Conservation (phyloP, 2,888 invertebrate species). For the Pristionchus entomophagus region DNA sequence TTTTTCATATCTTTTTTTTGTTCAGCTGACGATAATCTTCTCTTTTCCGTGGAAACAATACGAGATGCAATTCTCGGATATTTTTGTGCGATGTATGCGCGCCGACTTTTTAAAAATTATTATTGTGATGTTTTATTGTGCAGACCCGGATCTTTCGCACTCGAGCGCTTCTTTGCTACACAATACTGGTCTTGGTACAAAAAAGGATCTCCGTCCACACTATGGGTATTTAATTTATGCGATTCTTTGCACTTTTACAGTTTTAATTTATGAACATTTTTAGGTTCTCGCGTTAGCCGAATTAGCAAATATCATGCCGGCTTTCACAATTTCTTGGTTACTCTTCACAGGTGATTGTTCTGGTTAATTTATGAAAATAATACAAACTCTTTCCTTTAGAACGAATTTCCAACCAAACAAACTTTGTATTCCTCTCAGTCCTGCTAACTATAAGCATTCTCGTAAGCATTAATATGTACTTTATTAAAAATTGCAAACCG, state of each 20-base stretch:
- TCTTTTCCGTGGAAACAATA: not conserved
- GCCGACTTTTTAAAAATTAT: not conserved
- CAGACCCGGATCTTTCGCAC: not conserved
- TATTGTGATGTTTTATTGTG: too few species aligned
- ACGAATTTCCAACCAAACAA: not conserved
- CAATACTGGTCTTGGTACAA: not conserved
- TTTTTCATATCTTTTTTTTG: not conserved
- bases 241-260: too few species aligned
- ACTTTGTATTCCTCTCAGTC: not conserved
- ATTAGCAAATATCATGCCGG: not conserved
- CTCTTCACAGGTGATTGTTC: not conserved
- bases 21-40: not conserved
- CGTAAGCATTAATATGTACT: not conserved
- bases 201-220: not conserved
- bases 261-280: not conserved
- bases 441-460: not conserved
- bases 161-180: not conserved
- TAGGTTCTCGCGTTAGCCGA: not conserved
- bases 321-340: not conserved
- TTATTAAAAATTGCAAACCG: not conserved
- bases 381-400: not conserved
- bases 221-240: not conserved
- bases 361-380: not conserved
- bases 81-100: not conserved
- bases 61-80: slow-evolving; percentile 6